These are phyloP conservation scores for Cartodere bifasciata DNA, from an alignment of 2,888 invertebrate genomes.

Conservation along the genomic window DNA sequence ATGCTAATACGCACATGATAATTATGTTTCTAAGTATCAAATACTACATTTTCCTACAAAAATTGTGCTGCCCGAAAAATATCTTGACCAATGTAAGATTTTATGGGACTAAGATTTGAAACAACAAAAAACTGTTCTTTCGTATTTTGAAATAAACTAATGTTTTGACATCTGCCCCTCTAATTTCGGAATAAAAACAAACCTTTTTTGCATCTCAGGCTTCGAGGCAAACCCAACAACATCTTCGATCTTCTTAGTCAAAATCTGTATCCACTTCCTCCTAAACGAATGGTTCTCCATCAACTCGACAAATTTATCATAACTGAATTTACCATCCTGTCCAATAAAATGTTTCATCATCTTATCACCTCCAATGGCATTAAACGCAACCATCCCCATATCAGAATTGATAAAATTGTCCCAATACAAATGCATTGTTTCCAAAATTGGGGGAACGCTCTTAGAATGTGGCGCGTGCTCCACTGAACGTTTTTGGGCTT, in stretches of 20 bases:
- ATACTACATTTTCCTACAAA: too few relatives aligned
- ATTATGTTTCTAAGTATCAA: too few relatives aligned
- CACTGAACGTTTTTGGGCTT: slow-evolving; percentile 45
- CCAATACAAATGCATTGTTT: slow-evolving; percentile 60
- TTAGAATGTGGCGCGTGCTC: slow-evolving; percentile 58
- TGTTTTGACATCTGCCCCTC: too few relatives aligned
- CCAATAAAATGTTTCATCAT: slow-evolving; percentile 57
- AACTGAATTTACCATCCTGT: slow-evolving; percentile 55
- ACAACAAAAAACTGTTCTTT: too few relatives aligned
- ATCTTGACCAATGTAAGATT: too few relatives aligned
- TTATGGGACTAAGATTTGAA: too few relatives aligned
- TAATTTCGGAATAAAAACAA: too few relatives aligned
- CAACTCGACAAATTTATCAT: slow-evolving; percentile 59
- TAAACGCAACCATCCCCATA: slow-evolving; percentile 58
- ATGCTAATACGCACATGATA: too few relatives aligned
- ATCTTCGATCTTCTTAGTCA: slow-evolving; percentile 62
- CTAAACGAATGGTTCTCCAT: slow-evolving; percentile 71
- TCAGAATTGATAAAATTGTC: slow-evolving; percentile 70
- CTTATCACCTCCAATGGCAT: slow-evolving; percentile 57
- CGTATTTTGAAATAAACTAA: too few relatives aligned
- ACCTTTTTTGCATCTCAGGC: too few relatives aligned
- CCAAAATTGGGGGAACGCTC: slow-evolving; percentile 57
- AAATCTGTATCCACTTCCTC: slow-evolving; percentile 65
- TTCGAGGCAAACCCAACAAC: slow-evolving; percentile 62
- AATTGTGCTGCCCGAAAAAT: too few relatives aligned